Evolutionary conservation across 1,140 invertebrate species (phyloP).

Genomic region (Drosophila pseudoananassae): DNA sequence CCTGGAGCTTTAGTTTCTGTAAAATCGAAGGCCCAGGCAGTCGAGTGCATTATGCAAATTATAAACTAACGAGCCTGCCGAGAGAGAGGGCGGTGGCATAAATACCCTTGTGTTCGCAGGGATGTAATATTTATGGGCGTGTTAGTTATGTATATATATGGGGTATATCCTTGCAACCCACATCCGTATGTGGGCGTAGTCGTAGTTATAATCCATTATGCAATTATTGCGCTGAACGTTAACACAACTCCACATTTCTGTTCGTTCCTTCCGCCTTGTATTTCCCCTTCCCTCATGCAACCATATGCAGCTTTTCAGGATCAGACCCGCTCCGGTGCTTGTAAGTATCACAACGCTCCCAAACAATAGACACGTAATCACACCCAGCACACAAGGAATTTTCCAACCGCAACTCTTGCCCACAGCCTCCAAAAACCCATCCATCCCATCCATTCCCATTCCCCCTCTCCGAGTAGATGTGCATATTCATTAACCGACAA

Average conservation of each 20-base stretch:
- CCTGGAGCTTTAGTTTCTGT: not conserved
- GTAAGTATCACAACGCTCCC: slow-evolving; percentile 89
- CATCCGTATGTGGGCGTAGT: slow-evolving; percentile 2
- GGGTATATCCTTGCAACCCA: slow-evolving; percentile 1
- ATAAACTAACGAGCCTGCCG: not conserved
- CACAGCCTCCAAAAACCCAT: slow-evolving; percentile 3
- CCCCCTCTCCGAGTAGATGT: slow-evolving; percentile 28
- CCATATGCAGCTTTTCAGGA: slow-evolving; percentile 94
- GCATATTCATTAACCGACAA: slow-evolving; percentile 40
- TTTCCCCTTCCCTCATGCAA: slow-evolving; percentile 46
- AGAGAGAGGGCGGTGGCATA: slow-evolving; percentile 5
- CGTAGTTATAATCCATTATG: slow-evolving; percentile 50
- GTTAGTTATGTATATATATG: not conserved
- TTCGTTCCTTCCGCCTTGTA: slow-evolving; percentile 21
- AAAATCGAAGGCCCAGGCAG: slow-evolving; percentile 8
- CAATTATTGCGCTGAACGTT: slow-evolving; percentile 69
- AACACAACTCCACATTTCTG: slow-evolving; percentile 60
- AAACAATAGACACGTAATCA: slow-evolving; percentile 37
- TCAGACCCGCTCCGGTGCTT: slow-evolving; percentile 97
- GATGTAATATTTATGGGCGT: slow-evolving; percentile 1
- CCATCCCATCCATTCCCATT: not conserved
- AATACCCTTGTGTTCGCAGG: slow-evolving; percentile 9
- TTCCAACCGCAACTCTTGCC: slow-evolving; percentile 1
- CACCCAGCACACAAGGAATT: not conserved
- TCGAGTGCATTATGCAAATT: slow-evolving; percentile 37